Evolutionary conservation across 2,113 vertebrate species (phyloP).

Genomic region (Oncorhynchus tshawytscha): DNA sequence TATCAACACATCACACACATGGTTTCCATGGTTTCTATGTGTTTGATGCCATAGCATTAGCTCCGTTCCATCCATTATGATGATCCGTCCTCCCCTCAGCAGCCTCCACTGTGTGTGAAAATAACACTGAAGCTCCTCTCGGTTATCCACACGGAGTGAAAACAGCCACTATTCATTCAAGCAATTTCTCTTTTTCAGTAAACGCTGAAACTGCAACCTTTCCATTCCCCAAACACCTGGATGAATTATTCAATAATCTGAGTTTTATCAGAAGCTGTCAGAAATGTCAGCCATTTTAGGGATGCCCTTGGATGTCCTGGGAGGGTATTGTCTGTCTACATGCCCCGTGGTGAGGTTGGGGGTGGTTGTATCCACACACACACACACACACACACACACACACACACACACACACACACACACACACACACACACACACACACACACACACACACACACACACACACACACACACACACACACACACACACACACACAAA

Average conservation of each 20-base stretch:
- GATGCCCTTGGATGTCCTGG: constrained; percentile 49
- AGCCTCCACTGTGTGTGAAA: background rate
- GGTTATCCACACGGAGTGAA: constrained; percentile 32
- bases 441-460: no score
- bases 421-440: no score
- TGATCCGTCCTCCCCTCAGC: no score
- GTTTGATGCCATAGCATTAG: no score
- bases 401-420: no score
- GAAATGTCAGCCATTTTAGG: constrained; percentile 67
- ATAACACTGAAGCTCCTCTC: background rate
- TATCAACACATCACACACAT: no score
- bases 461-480: no score
- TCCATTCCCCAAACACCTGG: constrained; percentile 48
- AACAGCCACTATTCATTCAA: constrained; percentile 50
- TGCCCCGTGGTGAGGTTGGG: no score
- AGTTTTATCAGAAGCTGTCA: constrained; percentile 65
- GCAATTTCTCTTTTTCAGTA: constrained; percentile 33
- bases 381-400: no score
- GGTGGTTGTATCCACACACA: no score
- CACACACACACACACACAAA: background rate
- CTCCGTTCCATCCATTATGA: no score
- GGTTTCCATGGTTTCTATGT: no score
- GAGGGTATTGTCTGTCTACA: constrained; percentile 45
- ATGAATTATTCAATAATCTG: constrained; percentile 70
- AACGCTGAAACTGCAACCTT: constrained; percentile 59